Conservation (phyloP, 2,113 vertebrate species). For the Brachirus orientalis region DNA sequence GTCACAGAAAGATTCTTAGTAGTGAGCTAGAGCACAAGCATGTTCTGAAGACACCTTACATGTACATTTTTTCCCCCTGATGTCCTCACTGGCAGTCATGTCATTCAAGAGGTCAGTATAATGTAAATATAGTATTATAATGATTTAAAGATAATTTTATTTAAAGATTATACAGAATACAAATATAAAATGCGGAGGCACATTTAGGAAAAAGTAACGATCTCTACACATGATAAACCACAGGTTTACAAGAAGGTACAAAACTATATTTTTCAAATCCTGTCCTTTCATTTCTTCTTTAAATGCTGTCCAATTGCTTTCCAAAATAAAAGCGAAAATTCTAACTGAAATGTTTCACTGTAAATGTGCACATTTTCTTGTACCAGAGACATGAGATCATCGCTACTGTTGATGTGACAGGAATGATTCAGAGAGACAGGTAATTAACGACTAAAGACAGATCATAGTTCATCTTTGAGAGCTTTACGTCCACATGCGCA, state of each 20-base stretch:
- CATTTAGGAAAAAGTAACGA: too few species aligned
- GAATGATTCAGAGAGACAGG: constrained; percentile 6
- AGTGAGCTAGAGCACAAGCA: too few species aligned
- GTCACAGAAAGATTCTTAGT: too few species aligned
- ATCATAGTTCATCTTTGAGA: constrained; percentile 76
- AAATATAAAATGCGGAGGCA: constrained; percentile 14
- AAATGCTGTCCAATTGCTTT: background rate
- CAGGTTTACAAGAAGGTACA: constrained; percentile 12
- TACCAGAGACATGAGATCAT: background rate
- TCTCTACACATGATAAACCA: background rate
- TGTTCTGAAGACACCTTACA: too few species aligned
- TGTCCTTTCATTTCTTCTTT: background rate
- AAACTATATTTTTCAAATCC: background rate
- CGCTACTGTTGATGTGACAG: too few species aligned
- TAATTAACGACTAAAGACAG: background rate
- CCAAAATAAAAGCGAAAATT: constrained; percentile 2
- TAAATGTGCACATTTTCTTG: background rate
- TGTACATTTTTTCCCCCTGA: too few species aligned
- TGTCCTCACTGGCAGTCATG: too few species aligned
- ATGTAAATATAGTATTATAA: background rate
- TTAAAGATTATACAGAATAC: background rate
- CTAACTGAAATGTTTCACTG: background rate
- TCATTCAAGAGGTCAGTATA: too few species aligned
- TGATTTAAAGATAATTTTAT: background rate
- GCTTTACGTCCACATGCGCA: constrained; percentile 82